phyloP scores from a whole-genome alignment of 2,888 invertebrate genomes.

The Patella caerulea region DNA sequence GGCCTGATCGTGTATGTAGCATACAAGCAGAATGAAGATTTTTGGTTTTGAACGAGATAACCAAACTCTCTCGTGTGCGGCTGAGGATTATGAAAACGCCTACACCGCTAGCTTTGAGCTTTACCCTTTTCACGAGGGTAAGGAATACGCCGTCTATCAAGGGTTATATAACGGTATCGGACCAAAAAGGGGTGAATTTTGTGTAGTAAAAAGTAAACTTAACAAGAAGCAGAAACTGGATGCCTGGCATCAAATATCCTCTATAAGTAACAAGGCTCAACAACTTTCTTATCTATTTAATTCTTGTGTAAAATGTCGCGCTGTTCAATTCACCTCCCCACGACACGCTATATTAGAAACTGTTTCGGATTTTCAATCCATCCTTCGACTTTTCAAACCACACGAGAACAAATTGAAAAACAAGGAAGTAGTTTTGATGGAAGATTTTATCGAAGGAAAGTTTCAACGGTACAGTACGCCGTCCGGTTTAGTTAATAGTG shows the following conservation, averaged over 20 bases:
- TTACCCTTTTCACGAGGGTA: constrained; percentile 43
- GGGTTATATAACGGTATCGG: constrained; percentile 35
- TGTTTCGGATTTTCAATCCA: constrained; percentile 35
- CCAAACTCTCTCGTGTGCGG: constrained; percentile 28
- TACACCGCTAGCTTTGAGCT: constrained; percentile 41
- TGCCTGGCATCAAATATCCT: constrained; percentile 29
- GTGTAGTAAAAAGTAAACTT: constrained; percentile 35
- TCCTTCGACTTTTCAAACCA: constrained; percentile 31
- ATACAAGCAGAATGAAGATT: constrained; percentile 28
- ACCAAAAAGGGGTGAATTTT: constrained; percentile 32
- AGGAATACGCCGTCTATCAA: constrained; percentile 35
- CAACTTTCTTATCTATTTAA: constrained; percentile 34
- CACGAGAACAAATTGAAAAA: constrained; percentile 36
- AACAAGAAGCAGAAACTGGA: constrained; percentile 15
- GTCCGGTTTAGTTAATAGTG: constrained; percentile 17
- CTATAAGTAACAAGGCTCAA: constrained; percentile 23
- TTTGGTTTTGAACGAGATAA: constrained; percentile 40
- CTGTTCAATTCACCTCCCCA: constrained; percentile 30
- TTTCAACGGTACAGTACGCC: constrained; percentile 29
- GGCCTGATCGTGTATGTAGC: too few species aligned
- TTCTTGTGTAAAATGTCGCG: constrained; percentile 18
- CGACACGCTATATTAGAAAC: constrained; percentile 29
- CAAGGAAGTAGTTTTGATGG: constrained; percentile 34
- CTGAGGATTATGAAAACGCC: constrained; percentile 19
- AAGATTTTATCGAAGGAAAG: constrained; percentile 35